Evolutionary conservation across 1,140 invertebrate genomes (phyloP).

Genomic region (Macrobrachium nipponense): DNA sequence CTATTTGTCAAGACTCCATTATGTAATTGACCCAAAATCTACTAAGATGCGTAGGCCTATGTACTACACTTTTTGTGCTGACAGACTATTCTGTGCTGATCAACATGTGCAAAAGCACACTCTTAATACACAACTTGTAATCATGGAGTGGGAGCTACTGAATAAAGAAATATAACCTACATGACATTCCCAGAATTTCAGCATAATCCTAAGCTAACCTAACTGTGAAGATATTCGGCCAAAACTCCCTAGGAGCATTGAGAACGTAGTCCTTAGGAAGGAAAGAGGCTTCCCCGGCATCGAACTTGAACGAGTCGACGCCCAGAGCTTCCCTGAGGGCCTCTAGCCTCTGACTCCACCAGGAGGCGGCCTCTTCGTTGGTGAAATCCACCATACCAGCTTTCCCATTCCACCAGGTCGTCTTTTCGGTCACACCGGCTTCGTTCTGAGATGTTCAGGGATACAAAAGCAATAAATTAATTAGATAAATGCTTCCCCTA

Average conservation of each 20-base stretch:
- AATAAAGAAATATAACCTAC: no score
- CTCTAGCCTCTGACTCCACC: slow-evolving; percentile 79
- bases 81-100: no score
- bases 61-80: no score
- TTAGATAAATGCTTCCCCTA: no score
- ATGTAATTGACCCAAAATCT: no score
- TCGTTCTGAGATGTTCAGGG: not conserved
- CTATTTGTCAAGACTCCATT: no score
- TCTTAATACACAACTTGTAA: no score
- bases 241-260: slow-evolving; percentile 43
- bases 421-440: slow-evolving; percentile 70
- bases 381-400: slow-evolving; percentile 82
- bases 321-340: slow-evolving; percentile 74
- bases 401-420: slow-evolving; percentile 87
- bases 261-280: slow-evolving; percentile 67
- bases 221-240: slow-evolving; percentile 54
- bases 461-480: not conserved
- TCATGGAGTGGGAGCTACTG: no score
- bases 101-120: no score
- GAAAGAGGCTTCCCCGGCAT: slow-evolving; percentile 84
- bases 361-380: slow-evolving; percentile 77
- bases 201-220: slow-evolving; percentile 23
- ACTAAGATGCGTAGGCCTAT: no score
- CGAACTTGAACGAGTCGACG: slow-evolving; percentile 92
- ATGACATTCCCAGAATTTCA: not conserved